A percentile compares a stretch with the other conserved stretches of the same genome.
phyloP scores from a whole-genome alignment of 1,140 invertebrate species.

The Conopomorpha cramerella region DNA sequence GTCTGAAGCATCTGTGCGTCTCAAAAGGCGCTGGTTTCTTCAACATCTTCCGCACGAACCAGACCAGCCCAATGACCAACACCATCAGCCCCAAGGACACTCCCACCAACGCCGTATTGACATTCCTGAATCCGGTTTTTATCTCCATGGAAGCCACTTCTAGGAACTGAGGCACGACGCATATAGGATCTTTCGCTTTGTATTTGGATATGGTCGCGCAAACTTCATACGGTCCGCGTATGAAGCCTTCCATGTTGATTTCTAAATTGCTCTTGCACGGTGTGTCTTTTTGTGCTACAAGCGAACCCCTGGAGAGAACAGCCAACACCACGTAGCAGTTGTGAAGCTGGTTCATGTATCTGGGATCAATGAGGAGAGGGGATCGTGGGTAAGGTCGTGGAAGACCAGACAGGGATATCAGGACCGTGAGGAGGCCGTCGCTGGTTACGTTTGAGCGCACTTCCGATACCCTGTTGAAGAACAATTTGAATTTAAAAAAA shows the following conservation, averaged over 20 bases:
- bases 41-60: conserved; percentile 60
- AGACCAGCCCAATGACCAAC: conserved; percentile 56
- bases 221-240: conserved; percentile 52
- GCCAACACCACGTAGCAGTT: conserved; percentile 53
- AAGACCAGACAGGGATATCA: conserved; percentile 47
- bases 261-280: conserved; percentile 41
- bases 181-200: conserved; percentile 48
- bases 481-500: conserved; percentile 6
- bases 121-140: conserved; percentile 44
- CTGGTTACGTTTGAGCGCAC: conserved; percentile 53
- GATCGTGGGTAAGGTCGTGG: conserved; percentile 23
- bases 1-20: conserved; percentile 61
- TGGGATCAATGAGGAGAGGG: conserved; percentile 28
- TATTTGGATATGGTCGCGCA: conserved; percentile 50
- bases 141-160: conserved; percentile 38
- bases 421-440: conserved; percentile 40
- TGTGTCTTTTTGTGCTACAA: conserved; percentile 54
- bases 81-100: conserved; percentile 59
- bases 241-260: conserved; percentile 53
- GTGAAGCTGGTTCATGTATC: conserved; percentile 21
- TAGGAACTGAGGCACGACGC: conserved; percentile 57
- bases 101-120: conserved; percentile 59
- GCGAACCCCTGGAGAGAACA: conserved; percentile 39
- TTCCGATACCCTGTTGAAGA: conserved; percentile 54
- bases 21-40: conserved; percentile 55